Percentiles rank a stretch among this genome's conserved stretches.
These are phyloP conservation scores for Neelides sp. DNA, from an alignment of 1,140 invertebrate genomes.

Conservation along the genomic window DNA sequence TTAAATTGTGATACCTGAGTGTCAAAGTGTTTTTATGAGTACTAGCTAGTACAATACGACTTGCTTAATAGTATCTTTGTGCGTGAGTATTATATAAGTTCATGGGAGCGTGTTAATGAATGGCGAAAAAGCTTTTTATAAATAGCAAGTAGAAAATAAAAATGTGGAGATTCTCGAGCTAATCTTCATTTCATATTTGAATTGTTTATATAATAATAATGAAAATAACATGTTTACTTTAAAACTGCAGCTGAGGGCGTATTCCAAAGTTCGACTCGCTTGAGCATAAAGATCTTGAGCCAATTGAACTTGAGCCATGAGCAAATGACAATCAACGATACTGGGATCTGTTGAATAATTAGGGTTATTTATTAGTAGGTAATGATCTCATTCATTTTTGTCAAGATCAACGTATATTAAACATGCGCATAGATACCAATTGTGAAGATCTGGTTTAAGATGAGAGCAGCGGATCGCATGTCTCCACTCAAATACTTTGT, in stretches of 20 bases:
- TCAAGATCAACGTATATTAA: no score
- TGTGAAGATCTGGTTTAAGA: slow-evolving; percentile 60
- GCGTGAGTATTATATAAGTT: no score
- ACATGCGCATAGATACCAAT: slow-evolving; percentile 32
- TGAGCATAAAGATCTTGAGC: slow-evolving; percentile 57
- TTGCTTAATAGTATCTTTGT: no score
- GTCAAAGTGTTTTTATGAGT: no score
- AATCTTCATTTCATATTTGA: not conserved
- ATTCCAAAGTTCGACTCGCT: slow-evolving; percentile 72
- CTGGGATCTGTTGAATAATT: slow-evolving; percentile 46
- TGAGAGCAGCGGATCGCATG: slow-evolving; percentile 46
- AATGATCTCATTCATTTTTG: no score
- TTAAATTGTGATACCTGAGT: no score
- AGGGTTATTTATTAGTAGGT: not conserved
- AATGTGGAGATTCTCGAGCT: no score
- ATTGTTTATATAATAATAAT: slow-evolving; percentile 1
- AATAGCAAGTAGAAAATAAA: no score
- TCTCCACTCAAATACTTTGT: slow-evolving; percentile 67
- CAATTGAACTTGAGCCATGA: slow-evolving; percentile 72
- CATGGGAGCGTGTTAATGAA: no score
- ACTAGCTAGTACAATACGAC: no score
- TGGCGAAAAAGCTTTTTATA: no score
- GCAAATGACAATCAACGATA: slow-evolving; percentile 65
- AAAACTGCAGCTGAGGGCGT: slow-evolving; percentile 80
- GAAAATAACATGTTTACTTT: slow-evolving; percentile 45